Conservation (phyloP, 2,888 invertebrate genomes). For the Ichneumon xanthorius region DNA sequence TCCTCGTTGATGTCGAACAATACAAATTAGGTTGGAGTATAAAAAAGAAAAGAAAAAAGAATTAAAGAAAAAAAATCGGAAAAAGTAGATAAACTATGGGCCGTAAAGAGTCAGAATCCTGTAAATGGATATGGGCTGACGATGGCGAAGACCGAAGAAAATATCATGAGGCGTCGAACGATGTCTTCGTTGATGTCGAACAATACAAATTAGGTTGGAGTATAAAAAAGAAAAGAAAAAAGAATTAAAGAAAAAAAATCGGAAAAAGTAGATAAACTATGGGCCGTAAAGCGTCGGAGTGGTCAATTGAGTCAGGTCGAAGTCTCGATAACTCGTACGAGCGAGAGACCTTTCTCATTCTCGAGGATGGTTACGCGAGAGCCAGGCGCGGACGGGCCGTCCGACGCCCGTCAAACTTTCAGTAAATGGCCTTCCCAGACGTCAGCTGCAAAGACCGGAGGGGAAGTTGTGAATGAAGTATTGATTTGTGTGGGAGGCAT, state of each 20-base stretch:
- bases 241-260: too few relatives aligned
- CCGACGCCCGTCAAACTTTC: slow-evolving; percentile 65
- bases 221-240: not conserved
- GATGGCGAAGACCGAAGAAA: slow-evolving; percentile 38
- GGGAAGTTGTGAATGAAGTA: slow-evolving; percentile 81
- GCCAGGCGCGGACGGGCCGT: slow-evolving; percentile 26
- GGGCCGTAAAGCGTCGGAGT: not conserved
- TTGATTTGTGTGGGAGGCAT: slow-evolving; percentile 79
- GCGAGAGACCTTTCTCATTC: slow-evolving; percentile 16
- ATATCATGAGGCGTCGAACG: slow-evolving; percentile 22
- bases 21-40: not conserved
- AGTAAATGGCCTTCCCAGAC: slow-evolving; percentile 60
- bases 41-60: not conserved
- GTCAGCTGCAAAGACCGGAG: slow-evolving; percentile 69
- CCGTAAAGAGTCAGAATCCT: slow-evolving; percentile 42
- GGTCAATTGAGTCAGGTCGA: slow-evolving; percentile 33
- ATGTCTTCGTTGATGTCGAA: slow-evolving; percentile 31
- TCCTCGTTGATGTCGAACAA: slow-evolving; percentile 38
- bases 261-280: not conserved
- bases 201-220: not conserved
- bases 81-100: not conserved
- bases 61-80: too few relatives aligned
- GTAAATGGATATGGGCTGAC: slow-evolving; percentile 65
- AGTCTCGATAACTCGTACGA: not conserved
- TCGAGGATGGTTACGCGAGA: slow-evolving; percentile 30